Percentiles rank a stretch among this genome's conserved stretches.
phyloP scores from a whole-genome alignment of 2,797 vertebrate species.

The Picus viridis region DNA sequence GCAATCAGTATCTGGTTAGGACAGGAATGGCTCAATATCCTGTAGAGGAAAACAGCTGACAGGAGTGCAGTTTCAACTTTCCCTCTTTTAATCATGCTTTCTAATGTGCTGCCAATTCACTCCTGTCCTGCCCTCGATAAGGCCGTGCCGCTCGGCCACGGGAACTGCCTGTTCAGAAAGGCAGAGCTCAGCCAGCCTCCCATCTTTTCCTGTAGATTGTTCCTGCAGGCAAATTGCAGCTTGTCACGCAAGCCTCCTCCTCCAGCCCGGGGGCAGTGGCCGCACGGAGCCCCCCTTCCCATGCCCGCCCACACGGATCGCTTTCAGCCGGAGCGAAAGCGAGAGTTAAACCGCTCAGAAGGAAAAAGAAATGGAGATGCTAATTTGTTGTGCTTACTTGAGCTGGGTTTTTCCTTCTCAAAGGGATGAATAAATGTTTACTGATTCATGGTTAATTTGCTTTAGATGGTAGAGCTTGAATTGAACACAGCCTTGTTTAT shows the following conservation, averaged over 20 bases:
- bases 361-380: constrained; percentile 16
- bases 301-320: background rate
- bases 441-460: constrained; percentile 36
- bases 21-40: constrained; percentile 86
- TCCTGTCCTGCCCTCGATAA: constrained; percentile 76
- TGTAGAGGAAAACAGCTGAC: constrained; percentile 86
- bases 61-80: constrained; percentile 77
- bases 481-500: constrained; percentile 18
- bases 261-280: background rate
- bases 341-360: background rate
- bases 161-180: constrained; percentile 74
- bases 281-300: background rate
- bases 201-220: constrained; percentile 74
- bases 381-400: constrained; percentile 27
- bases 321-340: background rate
- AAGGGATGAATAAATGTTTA: constrained; percentile 18
- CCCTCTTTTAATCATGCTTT: constrained; percentile 81
- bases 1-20: constrained; percentile 84
- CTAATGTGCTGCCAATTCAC: constrained; percentile 82
- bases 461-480: constrained; percentile 28
- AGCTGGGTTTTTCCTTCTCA: background rate
- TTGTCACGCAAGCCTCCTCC: constrained; percentile 58
- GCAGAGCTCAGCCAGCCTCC: constrained; percentile 56
- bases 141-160: constrained; percentile 19
- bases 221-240: constrained; percentile 50